Evolutionary conservation across 2,113 vertebrate genomes (phyloP).

Genomic region (Tylochromis polylepis): DNA sequence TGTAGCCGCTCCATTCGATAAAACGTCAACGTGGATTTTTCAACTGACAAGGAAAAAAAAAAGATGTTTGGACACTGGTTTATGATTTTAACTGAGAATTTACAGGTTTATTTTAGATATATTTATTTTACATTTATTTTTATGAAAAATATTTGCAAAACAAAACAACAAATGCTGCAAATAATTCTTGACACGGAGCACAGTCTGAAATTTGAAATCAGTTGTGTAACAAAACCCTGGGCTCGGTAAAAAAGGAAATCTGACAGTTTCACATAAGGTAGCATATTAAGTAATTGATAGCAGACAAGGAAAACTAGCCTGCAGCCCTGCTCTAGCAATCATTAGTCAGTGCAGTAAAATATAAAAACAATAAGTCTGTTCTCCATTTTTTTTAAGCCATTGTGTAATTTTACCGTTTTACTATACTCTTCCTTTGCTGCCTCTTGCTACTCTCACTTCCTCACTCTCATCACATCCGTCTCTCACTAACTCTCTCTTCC

Average conservation of each 20-base stretch:
- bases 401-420: slow-evolving; percentile 3
- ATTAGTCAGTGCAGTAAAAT: neutral
- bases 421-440: slow-evolving; percentile 23
- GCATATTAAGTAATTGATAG: neutral
- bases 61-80: neutral
- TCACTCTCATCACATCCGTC: slow-evolving; percentile 15
- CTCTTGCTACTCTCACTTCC: slow-evolving; percentile 36
- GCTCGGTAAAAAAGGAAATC: neutral
- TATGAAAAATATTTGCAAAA: neutral
- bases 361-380: neutral
- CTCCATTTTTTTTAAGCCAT: neutral
- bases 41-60: neutral
- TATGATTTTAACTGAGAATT: neutral
- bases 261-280: neutral
- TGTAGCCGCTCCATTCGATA: neutral
- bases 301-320: neutral
- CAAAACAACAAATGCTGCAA: neutral
- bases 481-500: neutral
- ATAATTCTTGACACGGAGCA: neutral
- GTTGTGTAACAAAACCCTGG: neutral
- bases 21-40: neutral
- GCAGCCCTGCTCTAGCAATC: neutral
- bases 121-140: neutral
- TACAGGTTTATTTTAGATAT: neutral
- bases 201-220: neutral